Evolutionary conservation across 2,888 invertebrate genomes (phyloP).

Genomic region (Campoletis raptor): DNA sequence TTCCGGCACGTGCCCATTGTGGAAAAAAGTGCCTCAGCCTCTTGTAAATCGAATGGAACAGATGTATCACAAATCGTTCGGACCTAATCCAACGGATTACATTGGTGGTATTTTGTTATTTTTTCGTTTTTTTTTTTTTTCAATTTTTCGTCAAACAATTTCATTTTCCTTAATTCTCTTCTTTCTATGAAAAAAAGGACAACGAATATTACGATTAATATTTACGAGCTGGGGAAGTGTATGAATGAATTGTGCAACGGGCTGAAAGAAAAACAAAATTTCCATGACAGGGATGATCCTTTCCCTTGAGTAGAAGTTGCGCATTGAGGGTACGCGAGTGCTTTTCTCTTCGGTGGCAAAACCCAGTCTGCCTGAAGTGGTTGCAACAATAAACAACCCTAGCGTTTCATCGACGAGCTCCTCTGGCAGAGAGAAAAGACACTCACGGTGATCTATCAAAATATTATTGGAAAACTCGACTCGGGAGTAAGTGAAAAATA

Average conservation of each 20-base stretch:
- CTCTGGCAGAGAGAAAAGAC: conserved; percentile 17
- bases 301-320: conserved; percentile 36
- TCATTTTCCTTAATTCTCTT: background rate
- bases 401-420: conserved; percentile 60
- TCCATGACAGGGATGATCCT: conserved; percentile 64
- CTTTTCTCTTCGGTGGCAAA: background rate
- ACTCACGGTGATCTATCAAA: conserved; percentile 65
- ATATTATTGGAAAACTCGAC: conserved; percentile 62
- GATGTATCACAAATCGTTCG: conserved; percentile 81
- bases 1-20: conserved; percentile 78
- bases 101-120: conserved; percentile 69
- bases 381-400: conserved; percentile 71
- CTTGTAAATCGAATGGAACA: conserved; percentile 75
- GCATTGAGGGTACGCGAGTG: background rate
- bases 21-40: conserved; percentile 17
- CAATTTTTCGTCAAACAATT: conserved; percentile 16
- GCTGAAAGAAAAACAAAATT: conserved; percentile 59
- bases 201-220: conserved; percentile 40
- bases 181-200: background rate
- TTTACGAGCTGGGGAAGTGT: conserved; percentile 23
- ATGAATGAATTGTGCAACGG: conserved; percentile 16
- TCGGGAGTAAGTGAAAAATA: conserved; percentile 79
- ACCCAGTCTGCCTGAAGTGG: conserved; percentile 57
- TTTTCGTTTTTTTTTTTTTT: conserved; percentile 63
- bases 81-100: conserved; percentile 81